Percentiles rank a stretch among this genome's conserved stretches.
phyloP scores from a whole-genome alignment of 2,113 vertebrate species.

The Thunnus thynnus region DNA sequence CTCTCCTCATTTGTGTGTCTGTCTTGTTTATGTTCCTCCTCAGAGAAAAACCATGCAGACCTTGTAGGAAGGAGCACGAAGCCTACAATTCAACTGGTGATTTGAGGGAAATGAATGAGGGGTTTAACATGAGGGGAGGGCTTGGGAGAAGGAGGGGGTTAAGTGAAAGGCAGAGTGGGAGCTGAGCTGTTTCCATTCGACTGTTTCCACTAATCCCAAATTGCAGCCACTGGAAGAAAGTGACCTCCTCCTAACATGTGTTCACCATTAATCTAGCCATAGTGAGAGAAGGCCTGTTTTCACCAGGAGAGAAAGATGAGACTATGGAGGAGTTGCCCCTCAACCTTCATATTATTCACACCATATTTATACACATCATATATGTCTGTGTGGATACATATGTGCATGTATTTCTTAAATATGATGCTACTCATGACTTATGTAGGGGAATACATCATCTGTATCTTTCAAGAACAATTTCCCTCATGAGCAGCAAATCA shows the following conservation, averaged over 20 bases:
- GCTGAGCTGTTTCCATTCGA: conserved; percentile 76
- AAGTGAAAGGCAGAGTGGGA: conserved; percentile 69
- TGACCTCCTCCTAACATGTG: conserved; percentile 81
- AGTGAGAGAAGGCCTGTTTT: conserved; percentile 69
- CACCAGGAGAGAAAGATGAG: conserved; percentile 68
- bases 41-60: conserved; percentile 42
- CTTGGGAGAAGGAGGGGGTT: conserved; percentile 39
- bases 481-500: conserved; percentile 16
- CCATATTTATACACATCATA: conserved; percentile 23
- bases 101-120: conserved; percentile 71
- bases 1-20: conserved; percentile 58
- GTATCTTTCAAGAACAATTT: background rate
- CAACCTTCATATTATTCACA: conserved; percentile 63
- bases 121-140: conserved; percentile 59
- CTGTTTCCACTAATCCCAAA: conserved; percentile 83
- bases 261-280: conserved; percentile 77
- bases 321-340: conserved; percentile 51
- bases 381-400: conserved; percentile 5
- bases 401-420: conserved; percentile 1
- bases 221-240: conserved; percentile 80
- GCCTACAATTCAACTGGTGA: conserved; percentile 67
- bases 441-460: conserved; percentile 8
- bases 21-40: conserved; percentile 71
- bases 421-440: conserved; percentile 5
- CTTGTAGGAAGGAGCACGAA: conserved; percentile 50